A percentile compares a stretch with the other conserved stretches of the same genome.
These are phyloP conservation scores for Pygocentrus nattereri DNA, from an alignment of 2,797 vertebrate genomes.

Conservation along the genomic window DNA sequence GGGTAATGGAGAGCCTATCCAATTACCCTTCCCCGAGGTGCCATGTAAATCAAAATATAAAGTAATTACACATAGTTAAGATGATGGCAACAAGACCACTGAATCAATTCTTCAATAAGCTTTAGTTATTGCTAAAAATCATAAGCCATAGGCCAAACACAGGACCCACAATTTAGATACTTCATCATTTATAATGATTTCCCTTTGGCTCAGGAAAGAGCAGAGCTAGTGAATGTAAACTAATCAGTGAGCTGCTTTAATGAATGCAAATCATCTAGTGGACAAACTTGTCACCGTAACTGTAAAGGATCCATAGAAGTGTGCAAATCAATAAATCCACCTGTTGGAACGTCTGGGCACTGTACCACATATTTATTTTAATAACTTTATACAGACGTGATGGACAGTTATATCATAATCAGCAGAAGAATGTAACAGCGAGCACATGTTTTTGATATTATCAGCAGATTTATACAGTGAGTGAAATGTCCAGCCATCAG, in stretches of 20 bases:
- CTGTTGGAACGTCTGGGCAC: conserved; percentile 5
- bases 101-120: conserved; percentile 34
- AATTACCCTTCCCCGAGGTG: conserved; percentile 41
- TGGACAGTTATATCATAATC: conserved; percentile 60
- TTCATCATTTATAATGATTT: conserved; percentile 58
- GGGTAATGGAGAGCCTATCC: conserved; percentile 32
- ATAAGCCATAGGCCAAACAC: conserved; percentile 21
- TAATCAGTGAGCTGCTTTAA: conserved; percentile 30
- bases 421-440: conserved; percentile 23
- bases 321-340: conserved; percentile 27
- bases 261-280: conserved; percentile 11
- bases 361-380: conserved; percentile 14
- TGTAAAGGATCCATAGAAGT: neutral
- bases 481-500: conserved; percentile 58
- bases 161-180: conserved; percentile 10
- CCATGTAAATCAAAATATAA: conserved; percentile 55
- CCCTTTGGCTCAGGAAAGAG: conserved; percentile 1
- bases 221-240: conserved; percentile 17
- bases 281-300: neutral
- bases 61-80: conserved; percentile 50
- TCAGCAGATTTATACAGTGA: conserved; percentile 63
- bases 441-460: conserved; percentile 61
- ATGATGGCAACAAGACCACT: conserved; percentile 19
- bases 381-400: conserved; percentile 14
- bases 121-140: conserved; percentile 10